Percentiles rank a stretch among this genome's conserved stretches.
phyloP scores from a whole-genome alignment of 2,113 vertebrate genomes.

The Cryptomyrus ogoouensis region DNA sequence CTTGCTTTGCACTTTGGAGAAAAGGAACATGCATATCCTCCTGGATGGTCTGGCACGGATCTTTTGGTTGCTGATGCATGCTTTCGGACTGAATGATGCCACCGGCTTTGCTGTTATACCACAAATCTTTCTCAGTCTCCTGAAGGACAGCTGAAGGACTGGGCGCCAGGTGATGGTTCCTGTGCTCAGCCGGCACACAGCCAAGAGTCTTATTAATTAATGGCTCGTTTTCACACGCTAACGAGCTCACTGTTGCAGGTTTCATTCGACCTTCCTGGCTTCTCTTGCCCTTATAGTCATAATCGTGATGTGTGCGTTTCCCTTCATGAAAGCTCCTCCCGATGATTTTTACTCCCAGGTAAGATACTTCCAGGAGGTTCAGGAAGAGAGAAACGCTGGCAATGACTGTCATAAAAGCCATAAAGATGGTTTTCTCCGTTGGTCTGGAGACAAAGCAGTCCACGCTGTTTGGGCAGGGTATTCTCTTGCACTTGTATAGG shows the following conservation, averaged over 20 bases:
- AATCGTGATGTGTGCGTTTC: conserved; percentile 53
- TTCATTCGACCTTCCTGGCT: conserved; percentile 54
- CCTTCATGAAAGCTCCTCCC: conserved; percentile 63
- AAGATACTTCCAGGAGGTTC: conserved; percentile 83
- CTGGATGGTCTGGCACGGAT: conserved; percentile 32
- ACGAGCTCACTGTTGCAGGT: conserved; percentile 52
- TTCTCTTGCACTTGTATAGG: conserved; percentile 77
- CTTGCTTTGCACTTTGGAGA: conserved; percentile 29
- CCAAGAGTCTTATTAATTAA: conserved; percentile 58
- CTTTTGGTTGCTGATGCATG: conserved; percentile 44
- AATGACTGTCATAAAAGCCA: conserved; percentile 88
- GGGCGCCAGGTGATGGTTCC: conserved; percentile 43
- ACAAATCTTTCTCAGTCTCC: conserved; percentile 35
- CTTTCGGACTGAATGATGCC: conserved; percentile 43
- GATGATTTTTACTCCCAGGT: conserved; percentile 79
- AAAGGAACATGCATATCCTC: conserved; percentile 50
- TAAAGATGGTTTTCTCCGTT: conserved; percentile 92
- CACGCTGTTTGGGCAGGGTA: conserved; percentile 84
- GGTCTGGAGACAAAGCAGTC: conserved; percentile 94
- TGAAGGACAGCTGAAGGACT: conserved; percentile 45
- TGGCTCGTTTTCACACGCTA: conserved; percentile 54
- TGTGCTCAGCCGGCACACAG: conserved; percentile 52
- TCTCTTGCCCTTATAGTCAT: conserved; percentile 61
- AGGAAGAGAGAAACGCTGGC: conserved; percentile 80
- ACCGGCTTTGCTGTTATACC: conserved; percentile 44